Percentiles rank a stretch among this genome's conserved stretches.
Evolutionary conservation across 1,140 invertebrate species (phyloP).

Genomic region (Drosophila nigrodunni): DNA sequence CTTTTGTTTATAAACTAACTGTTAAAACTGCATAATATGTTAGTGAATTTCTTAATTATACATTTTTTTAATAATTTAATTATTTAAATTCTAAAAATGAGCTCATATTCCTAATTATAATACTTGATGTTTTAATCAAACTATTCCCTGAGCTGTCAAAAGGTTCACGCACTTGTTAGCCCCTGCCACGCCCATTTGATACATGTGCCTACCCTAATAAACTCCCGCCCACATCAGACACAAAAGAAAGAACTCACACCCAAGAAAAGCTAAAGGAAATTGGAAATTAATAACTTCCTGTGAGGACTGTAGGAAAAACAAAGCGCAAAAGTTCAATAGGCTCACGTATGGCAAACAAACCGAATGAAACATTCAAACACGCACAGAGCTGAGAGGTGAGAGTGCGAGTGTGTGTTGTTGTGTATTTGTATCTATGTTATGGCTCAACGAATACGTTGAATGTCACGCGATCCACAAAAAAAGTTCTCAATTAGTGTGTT

Average conservation of each 20-base stretch:
- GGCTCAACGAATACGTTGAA: conserved; percentile 1
- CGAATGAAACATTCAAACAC: conserved; percentile 48
- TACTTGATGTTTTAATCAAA: background rate
- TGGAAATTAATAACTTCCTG: conserved; percentile 75
- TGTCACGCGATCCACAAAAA: conserved; percentile 27
- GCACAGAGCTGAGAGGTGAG: conserved; percentile 42
- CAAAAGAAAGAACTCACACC: conserved; percentile 27
- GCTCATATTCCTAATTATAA: background rate
- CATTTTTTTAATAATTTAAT: too few relatives aligned
- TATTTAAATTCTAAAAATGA: too few relatives aligned
- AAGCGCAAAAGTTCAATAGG: conserved; percentile 66
- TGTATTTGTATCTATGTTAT: background rate
- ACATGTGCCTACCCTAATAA: conserved; percentile 44
- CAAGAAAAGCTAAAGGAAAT: conserved; percentile 50
- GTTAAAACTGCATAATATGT: too few relatives aligned
- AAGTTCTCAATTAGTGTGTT: background rate
- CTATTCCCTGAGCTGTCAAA: background rate
- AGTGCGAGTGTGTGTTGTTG: background rate
- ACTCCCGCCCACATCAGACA: conserved; percentile 22
- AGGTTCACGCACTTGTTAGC: background rate
- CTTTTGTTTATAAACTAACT: too few relatives aligned
- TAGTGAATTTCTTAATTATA: too few relatives aligned
- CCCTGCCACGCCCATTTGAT: conserved; percentile 16
- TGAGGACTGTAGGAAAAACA: conserved; percentile 49
- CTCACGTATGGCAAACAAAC: conserved; percentile 48